Conservation (phyloP, 1,140 invertebrate genomes). For the Zaprionus camerounensis region DNA sequence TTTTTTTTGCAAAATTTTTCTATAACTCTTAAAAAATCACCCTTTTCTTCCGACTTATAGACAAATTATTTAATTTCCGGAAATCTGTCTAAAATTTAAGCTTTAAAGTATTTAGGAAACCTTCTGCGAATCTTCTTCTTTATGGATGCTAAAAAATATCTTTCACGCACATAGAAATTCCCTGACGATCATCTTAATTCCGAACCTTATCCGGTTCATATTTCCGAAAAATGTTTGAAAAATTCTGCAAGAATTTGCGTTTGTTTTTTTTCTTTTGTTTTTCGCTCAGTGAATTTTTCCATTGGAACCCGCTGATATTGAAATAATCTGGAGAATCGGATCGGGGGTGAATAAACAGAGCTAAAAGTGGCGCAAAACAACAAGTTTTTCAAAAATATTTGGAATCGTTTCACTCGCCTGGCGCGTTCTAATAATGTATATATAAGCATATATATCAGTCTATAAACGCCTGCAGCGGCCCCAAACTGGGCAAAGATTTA, state of each 20-base stretch:
- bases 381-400: conserved; percentile 49
- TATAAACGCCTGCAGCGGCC: conserved; percentile 54
- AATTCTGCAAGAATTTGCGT: neutral
- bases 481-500: conserved; percentile 44
- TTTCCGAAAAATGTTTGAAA: neutral
- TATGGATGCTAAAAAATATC: too few species aligned
- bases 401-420: conserved; percentile 43
- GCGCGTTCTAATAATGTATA: neutral
- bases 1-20: too few species aligned
- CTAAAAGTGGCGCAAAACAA: conserved; percentile 36
- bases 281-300: conserved; percentile 4
- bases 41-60: too few species aligned
- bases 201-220: neutral
- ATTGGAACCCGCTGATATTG: neutral
- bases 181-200: conserved; percentile 3
- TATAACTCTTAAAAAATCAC: too few species aligned
- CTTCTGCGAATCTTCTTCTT: too few species aligned
- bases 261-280: neutral
- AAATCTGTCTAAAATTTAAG: too few species aligned
- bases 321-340: conserved; percentile 27
- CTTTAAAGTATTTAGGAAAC: too few species aligned
- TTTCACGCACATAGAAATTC: too few species aligned
- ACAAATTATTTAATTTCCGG: too few species aligned
- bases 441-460: conserved; percentile 36
- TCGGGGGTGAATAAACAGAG: conserved; percentile 43